Base-by-base conservation (phyloP, 2,888 invertebrate species). In the Adineta ricciae region DNA sequence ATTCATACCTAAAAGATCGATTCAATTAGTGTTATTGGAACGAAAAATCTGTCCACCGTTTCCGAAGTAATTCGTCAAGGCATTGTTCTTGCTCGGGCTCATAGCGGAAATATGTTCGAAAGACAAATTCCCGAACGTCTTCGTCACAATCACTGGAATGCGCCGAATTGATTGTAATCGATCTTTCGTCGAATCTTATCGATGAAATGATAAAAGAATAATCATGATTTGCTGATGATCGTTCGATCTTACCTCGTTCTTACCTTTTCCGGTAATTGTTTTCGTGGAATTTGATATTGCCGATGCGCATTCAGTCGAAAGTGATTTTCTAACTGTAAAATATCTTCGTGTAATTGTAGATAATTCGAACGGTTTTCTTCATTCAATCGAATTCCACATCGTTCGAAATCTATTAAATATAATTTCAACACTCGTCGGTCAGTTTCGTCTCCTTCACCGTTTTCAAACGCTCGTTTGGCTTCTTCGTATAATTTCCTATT, bases 401-500 rank as follows among this genome's bases (percentile, higher is more conserved):
- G 84, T 24, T 84, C 84, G 64, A 86, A 86, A 84, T 86, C 86
- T 36, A 41, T 36, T 83, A 86, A 38, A 83, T 84, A 86, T 50
- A 86, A 49, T 27, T 83, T 86, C 11, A 84, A 82, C 11, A 86
- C 84, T 36, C 84, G 27, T 21, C 5, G 41, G 32, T 86, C 84
- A 50, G 84, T 84, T 49, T 86, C 84, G 52, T 84, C 84, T 27
- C 14, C 32, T 32, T 84, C 54, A 9, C 54, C n/a, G 14, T 56
- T 46, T 4, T 83, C 64, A 46, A 27, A 49, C 0, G 36, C n/a
- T 27, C 50, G 38, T 83, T 84, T 84, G 5, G 84, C 52, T 41
- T 84, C 41, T n/a, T 56, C 54, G 72, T 86, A 86, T 27, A 86
- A 64, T 36, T 86, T 64, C 9, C 49, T 36, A 50, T 86, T 83